Percentiles rank a stretch among this genome's conserved stretches.
Conservation (phyloP, 2,888 invertebrate genomes). For the Dicranocentrus wangi region DNA sequence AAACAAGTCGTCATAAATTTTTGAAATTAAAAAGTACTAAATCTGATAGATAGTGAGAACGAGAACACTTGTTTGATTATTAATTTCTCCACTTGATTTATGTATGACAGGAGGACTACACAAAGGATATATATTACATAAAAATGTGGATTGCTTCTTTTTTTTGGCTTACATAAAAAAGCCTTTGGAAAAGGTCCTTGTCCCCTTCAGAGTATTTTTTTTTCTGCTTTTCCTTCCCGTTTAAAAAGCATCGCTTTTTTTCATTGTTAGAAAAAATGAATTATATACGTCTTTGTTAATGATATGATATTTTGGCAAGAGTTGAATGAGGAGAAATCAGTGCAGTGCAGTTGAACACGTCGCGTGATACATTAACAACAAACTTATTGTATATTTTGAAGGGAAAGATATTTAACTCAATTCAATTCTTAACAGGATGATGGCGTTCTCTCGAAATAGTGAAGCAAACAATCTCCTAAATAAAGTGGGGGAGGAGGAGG, state of each 20-base stretch:
- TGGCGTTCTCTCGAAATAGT: too few species aligned
- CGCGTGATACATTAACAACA: slow-evolving; percentile 48
- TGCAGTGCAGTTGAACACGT: slow-evolving; percentile 44
- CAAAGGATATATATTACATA: background rate
- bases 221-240: slow-evolving; percentile 11
- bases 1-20: too few species aligned
- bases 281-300: slow-evolving; percentile 48
- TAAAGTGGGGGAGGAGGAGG: slow-evolving; percentile 30
- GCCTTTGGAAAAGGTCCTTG: slow-evolving; percentile 52
- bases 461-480: background rate
- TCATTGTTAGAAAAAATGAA: slow-evolving; percentile 30
- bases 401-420: background rate
- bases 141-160: background rate
- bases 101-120: slow-evolving; percentile 54
- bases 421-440: slow-evolving; percentile 10
- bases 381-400: background rate
- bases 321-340: slow-evolving; percentile 34
- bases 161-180: too few species aligned
- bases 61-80: too few species aligned
- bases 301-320: slow-evolving; percentile 24
- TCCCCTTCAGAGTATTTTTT: slow-evolving; percentile 32
- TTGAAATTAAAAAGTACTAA: too few species aligned
- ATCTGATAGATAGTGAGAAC: too few species aligned
- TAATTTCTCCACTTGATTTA: slow-evolving; percentile 49
- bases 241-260: slow-evolving; percentile 3